Evolutionary conservation across 1,140 invertebrate genomes (phyloP).

Genomic region (Drosophila chauvacae): DNA sequence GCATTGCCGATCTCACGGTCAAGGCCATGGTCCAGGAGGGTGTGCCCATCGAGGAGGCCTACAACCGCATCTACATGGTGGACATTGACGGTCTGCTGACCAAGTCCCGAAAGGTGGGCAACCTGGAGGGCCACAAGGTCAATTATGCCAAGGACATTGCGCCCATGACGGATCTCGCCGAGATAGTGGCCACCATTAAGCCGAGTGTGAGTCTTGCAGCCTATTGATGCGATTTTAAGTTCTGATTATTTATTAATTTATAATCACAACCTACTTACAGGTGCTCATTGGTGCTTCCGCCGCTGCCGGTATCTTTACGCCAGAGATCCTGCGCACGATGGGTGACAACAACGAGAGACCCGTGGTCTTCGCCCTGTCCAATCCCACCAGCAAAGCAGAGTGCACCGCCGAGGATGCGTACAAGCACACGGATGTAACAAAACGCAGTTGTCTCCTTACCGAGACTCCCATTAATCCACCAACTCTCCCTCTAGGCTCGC

Average conservation of each 20-base stretch:
- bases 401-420: constrained; percentile 98
- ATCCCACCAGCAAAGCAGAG: constrained; percentile 98
- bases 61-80: constrained; percentile 94
- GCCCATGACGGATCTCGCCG: constrained; percentile 90
- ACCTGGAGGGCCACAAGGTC: constrained; percentile 90
- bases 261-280: constrained; percentile 18
- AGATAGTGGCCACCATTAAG: constrained; percentile 92
- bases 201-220: constrained; percentile 85
- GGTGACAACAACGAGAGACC: constrained; percentile 93
- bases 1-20: constrained; percentile 93
- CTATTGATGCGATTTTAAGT: too few relatives aligned
- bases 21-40: constrained; percentile 95
- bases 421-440: constrained; percentile 91
- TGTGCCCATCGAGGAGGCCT: constrained; percentile 89
- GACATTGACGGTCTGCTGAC: constrained; percentile 93
- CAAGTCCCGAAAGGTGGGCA: constrained; percentile 89
- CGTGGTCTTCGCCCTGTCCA: constrained; percentile 97
- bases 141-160: constrained; percentile 93
- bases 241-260: neutral
- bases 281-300: constrained; percentile 91
- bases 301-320: constrained; percentile 93
- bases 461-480: neutral
- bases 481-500: constrained; percentile 88
- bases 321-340: constrained; percentile 94
- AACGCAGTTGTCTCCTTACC: too few relatives aligned